Evolutionary conservation across 1,140 invertebrate species (phyloP), one percentile per base, ranked within the genome.

Genomic region (Kradibia gibbosae): DNA sequence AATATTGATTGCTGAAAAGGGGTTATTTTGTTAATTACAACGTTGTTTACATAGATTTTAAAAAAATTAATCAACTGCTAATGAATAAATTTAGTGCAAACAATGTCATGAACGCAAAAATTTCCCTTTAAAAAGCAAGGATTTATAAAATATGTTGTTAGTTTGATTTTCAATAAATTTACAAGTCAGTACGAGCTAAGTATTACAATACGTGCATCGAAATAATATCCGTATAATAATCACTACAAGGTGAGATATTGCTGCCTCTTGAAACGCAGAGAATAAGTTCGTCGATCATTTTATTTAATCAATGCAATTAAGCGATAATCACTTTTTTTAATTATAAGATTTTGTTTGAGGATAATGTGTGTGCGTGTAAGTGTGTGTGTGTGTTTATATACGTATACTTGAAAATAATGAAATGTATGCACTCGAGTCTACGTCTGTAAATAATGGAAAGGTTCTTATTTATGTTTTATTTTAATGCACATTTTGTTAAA

Each of bases 151-250:
- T 72, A 50, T 57, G 48, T 28, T 31, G 5, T 50, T 57, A 71
- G 22, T 57, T 55, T 22, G 31, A 78, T 78, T 42, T 11, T 34
- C 48, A 78, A 79, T 79, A 57, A 20, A 71, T 70, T 79, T 79
- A 79, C 65, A 79, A 71, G 50, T 79, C 15, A 55, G 36, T 57
- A 79, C 77, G 31, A 20, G 60, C 60, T 79, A 39, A 60, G 39
- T 60, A 45, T 80, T 80, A 79, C 78, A 79, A 79, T 79, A 48
- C 67, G 50, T 79, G 50, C 48, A 72, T 72, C 67, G 48, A 78
- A 45, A 13, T 71, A 71, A 34, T 73, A 57, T 79, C 45, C 75
- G 77, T 71, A 70, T 71, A 48, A 71, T 79, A 25, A 28, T 78
- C n/a, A 65, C 57, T 76, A 22, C n/a, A 77, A 78, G 31, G 22